phyloP scores from a whole-genome alignment of 2,888 invertebrate species.

The Watsonalla binaria region DNA sequence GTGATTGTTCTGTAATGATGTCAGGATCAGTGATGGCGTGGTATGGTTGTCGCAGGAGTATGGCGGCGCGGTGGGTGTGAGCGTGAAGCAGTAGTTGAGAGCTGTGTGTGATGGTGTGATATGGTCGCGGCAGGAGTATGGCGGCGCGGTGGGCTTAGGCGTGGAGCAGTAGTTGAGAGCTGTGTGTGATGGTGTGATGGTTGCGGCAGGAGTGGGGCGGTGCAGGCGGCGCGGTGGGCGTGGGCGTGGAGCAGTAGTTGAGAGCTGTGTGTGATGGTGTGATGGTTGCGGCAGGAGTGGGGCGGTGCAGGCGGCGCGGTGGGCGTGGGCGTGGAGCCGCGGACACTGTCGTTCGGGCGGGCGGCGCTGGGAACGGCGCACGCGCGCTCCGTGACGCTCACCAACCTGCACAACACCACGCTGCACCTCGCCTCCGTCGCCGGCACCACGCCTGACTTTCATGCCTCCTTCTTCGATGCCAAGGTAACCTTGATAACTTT shows the following conservation, averaged over 20 bases:
- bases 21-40: no score
- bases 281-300: conserved; percentile 7
- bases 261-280: no score
- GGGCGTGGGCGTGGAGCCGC: conserved; percentile 64
- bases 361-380: conserved; percentile 92
- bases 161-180: no score
- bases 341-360: conserved; percentile 73
- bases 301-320: conserved; percentile 28
- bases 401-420: conserved; percentile 93
- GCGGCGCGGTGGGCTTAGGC: no score
- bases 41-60: conserved; percentile 6
- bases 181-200: no score
- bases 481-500: conserved; percentile 80
- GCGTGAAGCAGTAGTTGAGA: no score
- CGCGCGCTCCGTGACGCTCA: conserved; percentile 90
- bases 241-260: no score
- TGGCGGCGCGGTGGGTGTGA: conserved; percentile 6
- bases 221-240: no score
- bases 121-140: no score
- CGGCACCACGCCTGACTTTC: conserved; percentile 96
- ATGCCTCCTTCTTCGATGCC: conserved; percentile 97
- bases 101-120: no score
- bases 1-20: no score
- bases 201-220: no score
- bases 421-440: conserved; percentile 96